Base-by-base conservation (phyloP, 1,140 invertebrate genomes). In the Heliconius himera region DNA sequence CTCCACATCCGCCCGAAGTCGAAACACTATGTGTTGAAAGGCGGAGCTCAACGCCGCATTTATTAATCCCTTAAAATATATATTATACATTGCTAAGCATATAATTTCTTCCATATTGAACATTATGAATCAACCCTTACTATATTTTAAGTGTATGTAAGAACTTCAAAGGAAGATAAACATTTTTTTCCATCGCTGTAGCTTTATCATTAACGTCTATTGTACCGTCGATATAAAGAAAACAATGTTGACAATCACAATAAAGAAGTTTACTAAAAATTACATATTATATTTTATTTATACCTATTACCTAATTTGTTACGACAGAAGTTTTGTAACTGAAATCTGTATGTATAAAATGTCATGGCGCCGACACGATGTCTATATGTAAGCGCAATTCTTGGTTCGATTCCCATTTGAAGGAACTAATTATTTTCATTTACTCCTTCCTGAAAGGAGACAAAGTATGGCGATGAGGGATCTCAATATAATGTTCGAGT, bases 161-260 rank as follows among this genome's bases (percentile, higher is more conserved):
- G 60, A 33, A 18, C 9, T 75, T 66, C 36, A 60, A 66, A 66
- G 33, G 36, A 56, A 74, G 8, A 29, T 18, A 20, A 20, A 38
- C n/a, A 54, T 9, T 66, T 78, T 73, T 56, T 38, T 71, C 51
- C 33, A 1, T 9, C 66, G 51, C 73, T 56, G 73, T 75, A 46
- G 41, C 13, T 29, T 29, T 79, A 51, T 70, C 73, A 79, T 82
- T 81, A 49, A 74, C 60, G 13, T 84, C 51, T 85, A 85, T 80
- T 86, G 82, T 82, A 74, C 13, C 80, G 79, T 85, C 73, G 81
- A 80, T 84, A 86, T 84, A 77, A 84, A 86, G 76, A 74, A 81
- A 85, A 84, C 83, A 82, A 84, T 84, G 84, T 88, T 87, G 83
- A 86, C 82, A 84, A 83, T 87, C 87, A 84, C 77, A 86, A 86